Evolutionary conservation across 2,113 vertebrate species (phyloP).

Genomic region (Microcebus jonahi): DNA sequence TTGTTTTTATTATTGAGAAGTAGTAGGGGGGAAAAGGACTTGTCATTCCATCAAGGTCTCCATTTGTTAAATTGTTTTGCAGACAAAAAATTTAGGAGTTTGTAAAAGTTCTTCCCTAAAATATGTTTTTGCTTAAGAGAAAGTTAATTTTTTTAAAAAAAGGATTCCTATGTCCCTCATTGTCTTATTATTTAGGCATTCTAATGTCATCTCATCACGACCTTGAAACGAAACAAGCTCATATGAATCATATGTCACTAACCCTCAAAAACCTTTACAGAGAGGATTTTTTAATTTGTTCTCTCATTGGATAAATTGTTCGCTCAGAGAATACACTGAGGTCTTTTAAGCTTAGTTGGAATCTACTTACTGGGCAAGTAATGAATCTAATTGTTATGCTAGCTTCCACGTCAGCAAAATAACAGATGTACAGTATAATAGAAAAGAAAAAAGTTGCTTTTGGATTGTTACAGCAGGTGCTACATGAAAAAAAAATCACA

Average conservation of each 20-base stretch:
- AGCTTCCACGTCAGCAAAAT: conserved; percentile 86
- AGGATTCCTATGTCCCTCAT: not conserved
- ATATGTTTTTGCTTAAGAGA: conserved; percentile 7
- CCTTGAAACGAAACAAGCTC: not conserved
- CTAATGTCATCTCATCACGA: conserved; percentile 34
- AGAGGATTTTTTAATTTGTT: conserved; percentile 66
- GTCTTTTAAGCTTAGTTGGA: conserved; percentile 76
- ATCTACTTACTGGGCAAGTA: conserved; percentile 77
- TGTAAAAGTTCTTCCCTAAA: not conserved
- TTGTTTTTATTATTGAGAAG: not conserved
- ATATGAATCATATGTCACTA: conserved; percentile 20
- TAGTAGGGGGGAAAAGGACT: not conserved
- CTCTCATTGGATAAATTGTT: conserved; percentile 61
- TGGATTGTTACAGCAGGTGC: conserved; percentile 86
- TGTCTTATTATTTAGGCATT: not conserved
- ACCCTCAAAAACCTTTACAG: not conserved
- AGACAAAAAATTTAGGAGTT: not conserved
- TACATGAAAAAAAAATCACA: conserved; percentile 74
- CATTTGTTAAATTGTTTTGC: not conserved
- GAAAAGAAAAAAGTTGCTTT: conserved; percentile 71
- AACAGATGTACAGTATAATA: conserved; percentile 84
- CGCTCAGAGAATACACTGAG: conserved; percentile 36
- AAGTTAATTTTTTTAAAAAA: not conserved
- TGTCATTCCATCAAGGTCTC: not conserved
- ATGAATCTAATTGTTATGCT: conserved; percentile 83